Percentiles rank a stretch among this genome's conserved stretches.
Conservation (phyloP, 2,797 vertebrate genomes). For the Anabas testudineus region DNA sequence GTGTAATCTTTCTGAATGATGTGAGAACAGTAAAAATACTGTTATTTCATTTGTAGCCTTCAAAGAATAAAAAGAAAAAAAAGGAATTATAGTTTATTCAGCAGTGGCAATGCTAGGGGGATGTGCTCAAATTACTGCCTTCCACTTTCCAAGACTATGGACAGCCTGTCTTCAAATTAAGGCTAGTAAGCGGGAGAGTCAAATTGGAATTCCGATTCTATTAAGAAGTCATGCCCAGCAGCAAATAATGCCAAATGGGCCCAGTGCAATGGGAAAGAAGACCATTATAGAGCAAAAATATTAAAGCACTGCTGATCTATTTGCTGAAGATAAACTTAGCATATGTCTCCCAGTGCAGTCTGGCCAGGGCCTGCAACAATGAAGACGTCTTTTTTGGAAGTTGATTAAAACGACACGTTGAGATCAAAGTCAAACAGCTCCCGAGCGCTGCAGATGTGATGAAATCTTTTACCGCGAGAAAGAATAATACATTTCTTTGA, state of each 20-base stretch:
- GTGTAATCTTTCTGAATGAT: conserved; percentile 62
- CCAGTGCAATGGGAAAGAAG: conserved; percentile 78
- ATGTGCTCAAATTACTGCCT: conserved; percentile 78
- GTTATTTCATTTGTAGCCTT: conserved; percentile 67
- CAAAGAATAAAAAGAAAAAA: conserved; percentile 60
- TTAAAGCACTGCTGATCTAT: conserved; percentile 82
- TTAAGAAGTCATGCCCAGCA: conserved; percentile 84
- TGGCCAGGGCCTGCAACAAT: conserved; percentile 73
- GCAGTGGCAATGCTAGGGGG: conserved; percentile 75
- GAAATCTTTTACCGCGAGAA: conserved; percentile 72
- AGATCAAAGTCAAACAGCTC: conserved; percentile 80
- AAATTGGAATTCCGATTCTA: conserved; percentile 87
- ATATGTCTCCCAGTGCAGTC: conserved; percentile 81
- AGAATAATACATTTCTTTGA: conserved; percentile 74
- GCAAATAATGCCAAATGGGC: conserved; percentile 84
- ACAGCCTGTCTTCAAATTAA: conserved; percentile 84
- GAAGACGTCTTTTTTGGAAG: conserved; percentile 78
- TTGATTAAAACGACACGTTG: conserved; percentile 82
- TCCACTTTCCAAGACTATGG: conserved; percentile 76
- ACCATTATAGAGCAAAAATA: conserved; percentile 83
- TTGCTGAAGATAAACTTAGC: conserved; percentile 85
- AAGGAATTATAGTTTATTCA: conserved; percentile 76
- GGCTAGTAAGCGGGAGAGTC: conserved; percentile 80
- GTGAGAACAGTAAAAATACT: conserved; percentile 40
- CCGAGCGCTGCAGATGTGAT: conserved; percentile 75